phyloP scores from a whole-genome alignment of 1,140 invertebrate genomes.

The Acromyrmex charruanus region DNA sequence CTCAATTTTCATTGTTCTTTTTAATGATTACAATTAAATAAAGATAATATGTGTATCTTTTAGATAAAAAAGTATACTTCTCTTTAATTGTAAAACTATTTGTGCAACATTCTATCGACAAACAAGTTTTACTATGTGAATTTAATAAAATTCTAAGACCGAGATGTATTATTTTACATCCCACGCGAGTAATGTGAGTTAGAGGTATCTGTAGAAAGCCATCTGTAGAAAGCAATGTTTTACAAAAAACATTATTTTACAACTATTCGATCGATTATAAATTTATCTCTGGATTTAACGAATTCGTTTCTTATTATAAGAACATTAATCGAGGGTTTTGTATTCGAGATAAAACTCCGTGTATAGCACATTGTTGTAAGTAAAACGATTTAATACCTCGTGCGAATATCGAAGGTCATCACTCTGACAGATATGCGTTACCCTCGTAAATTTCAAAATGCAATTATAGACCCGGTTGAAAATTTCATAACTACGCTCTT shows the following conservation, averaged over 20 bases:
- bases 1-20: not conserved
- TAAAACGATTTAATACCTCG: slow-evolving; percentile 32
- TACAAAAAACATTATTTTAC: not conserved
- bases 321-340: not conserved
- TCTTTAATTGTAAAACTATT: not conserved
- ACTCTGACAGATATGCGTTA: slow-evolving; percentile 6
- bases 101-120: not conserved
- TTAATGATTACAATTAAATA: not conserved
- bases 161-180: not conserved
- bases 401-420: slow-evolving; percentile 11
- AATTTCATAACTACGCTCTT: slow-evolving; percentile 19
- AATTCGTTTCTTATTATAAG: not conserved
- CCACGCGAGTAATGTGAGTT: not conserved
- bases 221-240: not conserved
- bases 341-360: not conserved
- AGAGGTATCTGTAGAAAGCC: not conserved
- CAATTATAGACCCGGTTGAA: not conserved
- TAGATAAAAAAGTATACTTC: not conserved
- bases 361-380: not conserved
- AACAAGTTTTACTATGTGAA: not conserved
- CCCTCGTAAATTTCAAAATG: slow-evolving; percentile 23
- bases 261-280: slow-evolving; percentile 1
- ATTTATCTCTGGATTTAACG: slow-evolving; percentile 11
- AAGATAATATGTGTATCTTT: not conserved
- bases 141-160: not conserved